Evolutionary conservation across 2,888 invertebrate species (phyloP).

Genomic region (Hypselothyrea guttata): DNA sequence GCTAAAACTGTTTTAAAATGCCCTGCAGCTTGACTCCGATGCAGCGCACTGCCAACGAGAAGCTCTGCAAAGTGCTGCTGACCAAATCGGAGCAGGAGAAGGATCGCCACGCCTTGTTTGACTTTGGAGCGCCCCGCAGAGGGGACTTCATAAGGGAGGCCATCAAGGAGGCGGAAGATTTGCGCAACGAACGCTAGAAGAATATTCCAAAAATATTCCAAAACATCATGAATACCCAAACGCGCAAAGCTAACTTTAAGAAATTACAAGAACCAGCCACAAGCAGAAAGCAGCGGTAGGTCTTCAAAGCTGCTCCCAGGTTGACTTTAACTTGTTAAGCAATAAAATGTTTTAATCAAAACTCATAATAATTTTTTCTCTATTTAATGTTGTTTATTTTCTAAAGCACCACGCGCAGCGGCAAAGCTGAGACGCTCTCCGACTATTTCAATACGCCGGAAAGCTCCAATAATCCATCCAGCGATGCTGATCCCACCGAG

Average conservation of each 20-base stretch:
- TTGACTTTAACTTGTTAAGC: conserved; percentile 16
- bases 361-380: conserved; percentile 21
- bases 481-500: conserved; percentile 10
- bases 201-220: too few relatives aligned
- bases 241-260: conserved; percentile 73
- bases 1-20: neutral
- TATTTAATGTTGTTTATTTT: conserved; percentile 35
- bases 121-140: conserved; percentile 64
- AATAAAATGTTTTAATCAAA: conserved; percentile 51
- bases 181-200: conserved; percentile 62
- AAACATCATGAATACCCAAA: conserved; percentile 79
- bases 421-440: conserved; percentile 49
- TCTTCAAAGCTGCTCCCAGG: neutral
- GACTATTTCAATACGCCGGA: conserved; percentile 63
- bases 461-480: conserved; percentile 10
- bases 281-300: conserved; percentile 69
- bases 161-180: conserved; percentile 64
- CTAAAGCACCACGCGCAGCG: conserved; percentile 59
- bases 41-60: conserved; percentile 64
- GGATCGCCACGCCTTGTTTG: conserved; percentile 70
- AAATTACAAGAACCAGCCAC: conserved; percentile 71
- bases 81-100: conserved; percentile 64
- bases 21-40: conserved; percentile 68
- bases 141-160: conserved; percentile 61
- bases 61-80: conserved; percentile 38